Base-by-base conservation (phyloP, 2,888 invertebrate species). In the Pediacus dermestoides region DNA sequence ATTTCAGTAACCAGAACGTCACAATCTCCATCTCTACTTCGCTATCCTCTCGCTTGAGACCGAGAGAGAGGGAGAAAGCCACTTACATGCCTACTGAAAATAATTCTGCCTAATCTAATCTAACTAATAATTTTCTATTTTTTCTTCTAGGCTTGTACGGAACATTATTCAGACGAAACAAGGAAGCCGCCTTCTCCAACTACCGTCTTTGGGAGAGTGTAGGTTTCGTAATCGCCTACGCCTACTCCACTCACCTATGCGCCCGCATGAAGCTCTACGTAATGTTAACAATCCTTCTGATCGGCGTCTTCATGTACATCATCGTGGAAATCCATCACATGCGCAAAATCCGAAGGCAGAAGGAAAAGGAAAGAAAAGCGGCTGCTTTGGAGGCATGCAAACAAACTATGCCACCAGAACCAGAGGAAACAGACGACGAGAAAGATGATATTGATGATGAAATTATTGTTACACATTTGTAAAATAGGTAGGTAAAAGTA, bases 141-240 rank as follows among this genome's bases (percentile, higher is more conserved):
- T 4, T 28, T 34, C 51, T 70, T 70, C 0, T 74, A 88, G 88
- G 88, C 50, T 73, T 91, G 11, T 91, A 90, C 63, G 92, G 91
- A 34, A 83, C 86, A 9, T 75, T 90, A 46, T 92, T 88, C 76
- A 76, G 87, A 59, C 82, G 87, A 40, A 89, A 90, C 75, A 90
- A 90, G 63, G 91, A 91, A 66, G 90, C 91, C 0, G 91, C 91
- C 1, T 92, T 91, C 75, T 89, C 90, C 37, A 91, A 91, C 73
- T 91, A 82, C 70, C 79, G 90, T 15, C 76, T 91, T 3, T 91
- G 91, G 91, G 91, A 92, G 68, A 88, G 88, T 34, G 81, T 84
- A 2, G 92, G 92, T 2, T 92, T 91, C 68, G 90, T 91, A 16
- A 82, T 90, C 30, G 89, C 90, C 6, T 92, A 90, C 62, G 88